phyloP scores from a whole-genome alignment of 2,888 invertebrate genomes.

The Phaonia tiefii region DNA sequence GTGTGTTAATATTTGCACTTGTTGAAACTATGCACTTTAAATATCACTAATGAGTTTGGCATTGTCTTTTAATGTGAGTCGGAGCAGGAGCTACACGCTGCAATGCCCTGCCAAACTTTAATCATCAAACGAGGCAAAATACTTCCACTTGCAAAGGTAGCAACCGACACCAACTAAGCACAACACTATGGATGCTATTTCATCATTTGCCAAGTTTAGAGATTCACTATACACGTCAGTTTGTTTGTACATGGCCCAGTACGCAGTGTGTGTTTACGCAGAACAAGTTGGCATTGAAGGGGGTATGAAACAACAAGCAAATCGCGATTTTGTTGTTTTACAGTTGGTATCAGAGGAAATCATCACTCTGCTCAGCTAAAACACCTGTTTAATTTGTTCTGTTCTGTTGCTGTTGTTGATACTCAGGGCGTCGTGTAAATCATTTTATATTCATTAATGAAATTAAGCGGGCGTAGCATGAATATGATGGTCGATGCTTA shows the following conservation, averaged over 20 bases:
- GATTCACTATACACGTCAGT: too few relatives aligned
- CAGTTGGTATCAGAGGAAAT: neutral
- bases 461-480: slow-evolving; percentile 15
- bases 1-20: slow-evolving; percentile 37
- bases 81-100: neutral
- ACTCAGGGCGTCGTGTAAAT: neutral
- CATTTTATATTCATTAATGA: slow-evolving; percentile 27
- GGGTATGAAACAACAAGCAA: slow-evolving; percentile 1
- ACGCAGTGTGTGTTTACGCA: neutral
- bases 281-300: too few relatives aligned
- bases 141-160: too few relatives aligned
- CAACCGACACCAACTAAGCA: too few relatives aligned
- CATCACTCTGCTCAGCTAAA: neutral
- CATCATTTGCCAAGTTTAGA: too few relatives aligned
- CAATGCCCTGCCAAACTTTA: slow-evolving; percentile 39
- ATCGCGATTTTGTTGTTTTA: neutral
- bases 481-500: neutral
- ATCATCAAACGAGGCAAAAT: slow-evolving; percentile 47
- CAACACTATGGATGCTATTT: too few relatives aligned
- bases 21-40: slow-evolving; percentile 61
- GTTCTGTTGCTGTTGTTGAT: neutral
- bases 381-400: neutral
- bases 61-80: slow-evolving; percentile 61
- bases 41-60: slow-evolving; percentile 68
- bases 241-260: too few relatives aligned